phyloP scores from a whole-genome alignment of 2,888 invertebrate species.

The Leptopilina syphax region DNA sequence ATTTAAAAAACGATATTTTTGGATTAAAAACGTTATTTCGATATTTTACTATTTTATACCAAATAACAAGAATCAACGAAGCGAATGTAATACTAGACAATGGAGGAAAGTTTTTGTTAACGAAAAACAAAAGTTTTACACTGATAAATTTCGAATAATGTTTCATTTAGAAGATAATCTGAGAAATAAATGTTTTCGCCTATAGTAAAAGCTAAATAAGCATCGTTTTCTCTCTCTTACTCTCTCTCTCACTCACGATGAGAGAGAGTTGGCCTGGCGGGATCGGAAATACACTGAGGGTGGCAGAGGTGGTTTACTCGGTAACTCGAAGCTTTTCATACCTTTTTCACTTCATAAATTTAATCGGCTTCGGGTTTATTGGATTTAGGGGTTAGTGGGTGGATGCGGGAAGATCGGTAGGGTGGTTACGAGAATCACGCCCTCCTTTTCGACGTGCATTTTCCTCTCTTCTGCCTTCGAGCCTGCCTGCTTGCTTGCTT shows the following conservation, averaged over 20 bases:
- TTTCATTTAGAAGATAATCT: slow-evolving; percentile 28
- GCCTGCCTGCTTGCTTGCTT: slow-evolving; percentile 30
- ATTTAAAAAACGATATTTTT: too few species aligned
- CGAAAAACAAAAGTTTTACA: neutral
- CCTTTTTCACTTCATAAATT: slow-evolving; percentile 74
- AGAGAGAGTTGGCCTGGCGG: slow-evolving; percentile 5
- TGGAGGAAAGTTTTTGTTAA: too few species aligned
- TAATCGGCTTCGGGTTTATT: slow-evolving; percentile 74
- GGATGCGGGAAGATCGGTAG: slow-evolving; percentile 51
- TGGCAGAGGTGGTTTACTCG: slow-evolving; percentile 50
- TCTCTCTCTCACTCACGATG: neutral
- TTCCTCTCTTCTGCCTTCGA: slow-evolving; percentile 45
- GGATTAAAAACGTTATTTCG: too few species aligned
- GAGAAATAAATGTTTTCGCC: slow-evolving; percentile 35
- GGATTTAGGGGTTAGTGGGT: slow-evolving; percentile 66
- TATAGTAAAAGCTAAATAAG: slow-evolving; percentile 36
- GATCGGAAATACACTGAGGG: slow-evolving; percentile 47
- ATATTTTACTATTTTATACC: too few species aligned
- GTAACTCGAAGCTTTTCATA: slow-evolving; percentile 63
- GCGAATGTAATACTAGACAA: too few species aligned
- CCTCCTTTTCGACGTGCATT: slow-evolving; percentile 53
- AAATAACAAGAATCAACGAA: too few species aligned
- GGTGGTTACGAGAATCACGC: slow-evolving; percentile 48
- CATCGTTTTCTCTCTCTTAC: neutral
- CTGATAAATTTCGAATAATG: neutral